Evolutionary conservation across 2,113 vertebrate species (phyloP).

Genomic region (Gobius niger): DNA sequence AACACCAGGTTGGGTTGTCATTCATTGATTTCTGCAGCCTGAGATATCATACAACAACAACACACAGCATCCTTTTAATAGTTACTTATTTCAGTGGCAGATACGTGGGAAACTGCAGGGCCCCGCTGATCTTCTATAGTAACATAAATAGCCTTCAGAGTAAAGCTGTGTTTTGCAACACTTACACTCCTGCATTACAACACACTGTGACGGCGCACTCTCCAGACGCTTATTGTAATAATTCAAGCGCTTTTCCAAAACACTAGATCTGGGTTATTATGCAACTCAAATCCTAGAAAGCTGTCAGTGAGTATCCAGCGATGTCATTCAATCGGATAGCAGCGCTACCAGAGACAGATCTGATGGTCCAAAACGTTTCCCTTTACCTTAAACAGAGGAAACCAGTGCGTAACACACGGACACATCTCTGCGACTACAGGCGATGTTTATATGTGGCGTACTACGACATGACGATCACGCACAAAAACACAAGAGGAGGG

Average conservation of each 20-base stretch:
- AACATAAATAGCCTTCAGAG: background rate
- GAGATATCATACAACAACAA: no score
- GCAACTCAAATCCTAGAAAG: slow-evolving; percentile 6
- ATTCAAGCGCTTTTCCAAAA: slow-evolving; percentile 1
- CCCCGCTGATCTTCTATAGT: background rate
- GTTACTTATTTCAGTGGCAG: background rate
- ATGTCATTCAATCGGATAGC: background rate
- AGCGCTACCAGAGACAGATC: background rate
- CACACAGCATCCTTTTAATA: slow-evolving; percentile 7
- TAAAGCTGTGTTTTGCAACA: background rate
- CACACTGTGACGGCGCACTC: background rate
- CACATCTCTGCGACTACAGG: background rate
- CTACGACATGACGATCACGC: background rate
- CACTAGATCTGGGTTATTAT: background rate
- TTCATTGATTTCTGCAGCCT: no score
- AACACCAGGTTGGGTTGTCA: no score
- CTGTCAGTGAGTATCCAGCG: background rate
- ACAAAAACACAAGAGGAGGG: no score
- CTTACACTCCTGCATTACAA: background rate
- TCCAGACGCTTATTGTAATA: background rate
- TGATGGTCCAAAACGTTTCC: background rate
- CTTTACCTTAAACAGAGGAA: background rate
- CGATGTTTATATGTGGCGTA: background rate
- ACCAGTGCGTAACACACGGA: background rate
- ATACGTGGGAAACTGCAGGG: background rate